These are phyloP conservation scores for Apantesis nais DNA, from an alignment of 2,888 invertebrate genomes.

Conservation along the genomic window DNA sequence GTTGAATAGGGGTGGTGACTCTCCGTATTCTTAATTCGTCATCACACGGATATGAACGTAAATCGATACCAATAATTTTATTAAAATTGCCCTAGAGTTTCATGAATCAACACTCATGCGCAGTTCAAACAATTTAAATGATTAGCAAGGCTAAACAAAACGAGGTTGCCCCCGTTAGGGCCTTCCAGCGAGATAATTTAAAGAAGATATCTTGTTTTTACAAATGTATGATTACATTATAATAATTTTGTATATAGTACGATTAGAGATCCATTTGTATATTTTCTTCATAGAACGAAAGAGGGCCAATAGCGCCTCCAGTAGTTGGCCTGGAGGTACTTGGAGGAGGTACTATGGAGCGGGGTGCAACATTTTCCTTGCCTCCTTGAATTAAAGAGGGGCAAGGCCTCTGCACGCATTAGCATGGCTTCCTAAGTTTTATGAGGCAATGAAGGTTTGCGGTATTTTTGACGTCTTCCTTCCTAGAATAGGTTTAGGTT, in stretches of 20 bases:
- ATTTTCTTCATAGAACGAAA: background rate
- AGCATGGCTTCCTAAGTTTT: background rate
- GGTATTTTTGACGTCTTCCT: background rate
- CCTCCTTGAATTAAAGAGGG: background rate
- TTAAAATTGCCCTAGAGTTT: background rate
- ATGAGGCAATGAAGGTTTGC: background rate
- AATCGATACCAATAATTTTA: background rate
- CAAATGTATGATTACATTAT: background rate
- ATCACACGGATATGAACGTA: background rate
- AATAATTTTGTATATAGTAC: background rate
- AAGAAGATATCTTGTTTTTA: background rate
- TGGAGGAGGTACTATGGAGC: too few relatives aligned
- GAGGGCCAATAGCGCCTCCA: background rate
- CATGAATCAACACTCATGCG: background rate
- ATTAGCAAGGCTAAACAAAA: background rate
- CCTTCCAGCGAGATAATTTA: background rate
- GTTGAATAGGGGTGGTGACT: too few relatives aligned
- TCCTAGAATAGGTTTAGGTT: too few relatives aligned
- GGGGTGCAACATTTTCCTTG: background rate
- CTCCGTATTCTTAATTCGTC: too few relatives aligned
- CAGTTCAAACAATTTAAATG: slow-evolving; percentile 1
- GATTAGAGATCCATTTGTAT: background rate
- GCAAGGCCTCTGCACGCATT: background rate
- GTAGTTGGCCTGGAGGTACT: background rate
- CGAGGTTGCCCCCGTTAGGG: background rate